Evolutionary conservation across 2,888 invertebrate genomes (phyloP), one percentile per base, ranked within the genome.

Genomic region (Erebia palarica): DNA sequence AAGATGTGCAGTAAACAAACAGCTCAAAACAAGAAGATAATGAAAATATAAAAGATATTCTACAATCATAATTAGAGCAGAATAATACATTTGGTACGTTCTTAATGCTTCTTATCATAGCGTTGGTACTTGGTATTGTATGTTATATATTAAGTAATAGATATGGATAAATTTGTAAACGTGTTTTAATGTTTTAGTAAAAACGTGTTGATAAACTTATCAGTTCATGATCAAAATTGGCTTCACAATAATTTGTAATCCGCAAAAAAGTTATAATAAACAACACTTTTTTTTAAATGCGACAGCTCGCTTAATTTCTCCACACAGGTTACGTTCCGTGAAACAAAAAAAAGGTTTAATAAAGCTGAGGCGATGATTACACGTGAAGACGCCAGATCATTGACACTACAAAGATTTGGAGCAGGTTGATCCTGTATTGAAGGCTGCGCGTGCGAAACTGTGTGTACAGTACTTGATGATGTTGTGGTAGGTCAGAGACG

Each of bases 401-500:
- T 75, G 65, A 68, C 71, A 72, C 58, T 61, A 61, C 55, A 59
- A 65, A 74, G 70, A 74, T 71, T 75, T 69, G 66, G 64, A 71
- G 70, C 72, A 70, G 68, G 70, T 69, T 69, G 71, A 44, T 75
- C 72, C 72, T 72, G 74, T 70, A 73, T 61, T 67, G 70, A 75
- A 73, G 75, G 85, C 83, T 84, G 87, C 79, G 85, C 84, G 84
- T 84, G 86, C 84, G 86, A 87, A 90, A 86, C 86, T 88, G 89
- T 87, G 88, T 36, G 36, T 87, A 66, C 89, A 86, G 84, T 82
- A 78, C 74, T 57, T 58, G 66, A 67, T 65, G 65, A 78, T 83
- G 85, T 92, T 92, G 89, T 79, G 80, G 79, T 78, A 81, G 81
- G 81, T 81, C 81, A 77, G 80, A 47, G 63, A 21, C 71, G 65